Conservation (phyloP, 2,888 invertebrate genomes). For the Galeruca laticollis region DNA sequence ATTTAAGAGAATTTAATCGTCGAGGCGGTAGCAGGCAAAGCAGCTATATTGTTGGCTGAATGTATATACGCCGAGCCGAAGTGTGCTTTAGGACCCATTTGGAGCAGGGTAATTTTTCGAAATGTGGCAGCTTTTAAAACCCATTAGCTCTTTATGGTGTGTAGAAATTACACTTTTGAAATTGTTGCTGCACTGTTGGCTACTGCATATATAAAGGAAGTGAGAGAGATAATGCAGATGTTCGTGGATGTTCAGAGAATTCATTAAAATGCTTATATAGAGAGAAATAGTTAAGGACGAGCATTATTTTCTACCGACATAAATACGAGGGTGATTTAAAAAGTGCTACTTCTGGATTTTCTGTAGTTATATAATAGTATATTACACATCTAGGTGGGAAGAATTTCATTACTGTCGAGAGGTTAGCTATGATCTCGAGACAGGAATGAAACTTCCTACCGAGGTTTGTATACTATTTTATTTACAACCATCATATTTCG, state of each 20-base stretch:
- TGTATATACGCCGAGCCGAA: constrained; percentile 41
- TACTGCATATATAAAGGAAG: constrained; percentile 35
- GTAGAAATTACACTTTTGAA: constrained; percentile 43
- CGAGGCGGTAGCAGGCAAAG: constrained; percentile 28
- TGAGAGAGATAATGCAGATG: constrained; percentile 6
- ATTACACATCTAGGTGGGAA: too few species aligned
- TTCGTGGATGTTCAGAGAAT: constrained; percentile 1
- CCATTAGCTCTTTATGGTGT: constrained; percentile 42
- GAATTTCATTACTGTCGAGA: too few species aligned
- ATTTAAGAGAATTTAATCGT: constrained; percentile 22
- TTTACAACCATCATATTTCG: too few species aligned
- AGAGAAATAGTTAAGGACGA: neutral
- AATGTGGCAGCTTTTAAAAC: constrained; percentile 43
- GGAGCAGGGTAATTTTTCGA: constrained; percentile 43
- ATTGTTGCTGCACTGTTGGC: constrained; percentile 38
- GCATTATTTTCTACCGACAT: neutral
- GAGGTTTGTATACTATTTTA: too few species aligned
- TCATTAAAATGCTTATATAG: constrained; percentile 4
- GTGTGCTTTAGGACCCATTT: constrained; percentile 41
- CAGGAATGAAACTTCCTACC: too few species aligned
- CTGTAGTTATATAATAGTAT: too few species aligned
- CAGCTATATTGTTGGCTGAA: constrained; percentile 42
- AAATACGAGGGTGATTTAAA: too few species aligned
- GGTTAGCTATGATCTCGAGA: too few species aligned
- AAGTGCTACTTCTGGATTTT: too few species aligned